A percentile compares a stretch with the other conserved stretches of the same genome.
These are phyloP conservation scores for Fukomys damarensis DNA, from an alignment of 2,113 vertebrate species.

Conservation along the genomic window DNA sequence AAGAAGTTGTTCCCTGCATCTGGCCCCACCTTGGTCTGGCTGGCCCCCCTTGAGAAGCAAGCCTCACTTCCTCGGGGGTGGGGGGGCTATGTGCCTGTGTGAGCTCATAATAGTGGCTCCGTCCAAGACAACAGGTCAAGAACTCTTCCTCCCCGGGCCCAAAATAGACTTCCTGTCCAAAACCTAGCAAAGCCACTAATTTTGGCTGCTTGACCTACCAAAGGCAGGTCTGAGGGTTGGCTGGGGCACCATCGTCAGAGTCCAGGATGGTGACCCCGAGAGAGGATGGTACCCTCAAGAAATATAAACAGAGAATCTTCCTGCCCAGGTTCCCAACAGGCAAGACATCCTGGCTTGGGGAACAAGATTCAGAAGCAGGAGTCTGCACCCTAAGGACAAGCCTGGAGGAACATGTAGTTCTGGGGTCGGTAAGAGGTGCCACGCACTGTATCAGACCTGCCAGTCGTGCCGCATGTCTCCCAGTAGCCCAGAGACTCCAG, in stretches of 20 bases:
- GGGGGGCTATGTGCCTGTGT: background rate
- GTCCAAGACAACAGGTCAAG: slow-evolving; percentile 76
- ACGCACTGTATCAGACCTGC: background rate
- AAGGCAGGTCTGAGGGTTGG: background rate
- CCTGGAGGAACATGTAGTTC: fast-evolving
- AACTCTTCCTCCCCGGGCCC: slow-evolving; percentile 66
- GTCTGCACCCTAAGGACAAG: background rate
- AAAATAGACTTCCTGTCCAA: slow-evolving; percentile 83
- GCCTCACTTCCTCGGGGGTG: fast-evolving
- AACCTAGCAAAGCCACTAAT: slow-evolving; percentile 64
- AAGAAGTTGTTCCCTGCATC: background rate
- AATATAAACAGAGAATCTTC: background rate
- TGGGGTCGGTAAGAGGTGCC: background rate
- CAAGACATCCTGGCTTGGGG: fast-evolving
- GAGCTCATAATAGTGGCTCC: slow-evolving; percentile 70
- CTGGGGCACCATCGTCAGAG: background rate
- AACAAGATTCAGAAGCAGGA: background rate
- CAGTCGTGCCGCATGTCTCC: background rate
- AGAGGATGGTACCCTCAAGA: background rate
- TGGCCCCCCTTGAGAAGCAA: background rate
- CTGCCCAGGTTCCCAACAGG: background rate
- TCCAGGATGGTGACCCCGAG: no score
- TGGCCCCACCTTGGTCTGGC: background rate
- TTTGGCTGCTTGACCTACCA: slow-evolving; percentile 50
- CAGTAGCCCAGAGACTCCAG: background rate